Percentiles rank a stretch among this genome's conserved stretches.
phyloP scores from a whole-genome alignment of 2,113 vertebrate genomes.

The Austrofundulus limnaeus region DNA sequence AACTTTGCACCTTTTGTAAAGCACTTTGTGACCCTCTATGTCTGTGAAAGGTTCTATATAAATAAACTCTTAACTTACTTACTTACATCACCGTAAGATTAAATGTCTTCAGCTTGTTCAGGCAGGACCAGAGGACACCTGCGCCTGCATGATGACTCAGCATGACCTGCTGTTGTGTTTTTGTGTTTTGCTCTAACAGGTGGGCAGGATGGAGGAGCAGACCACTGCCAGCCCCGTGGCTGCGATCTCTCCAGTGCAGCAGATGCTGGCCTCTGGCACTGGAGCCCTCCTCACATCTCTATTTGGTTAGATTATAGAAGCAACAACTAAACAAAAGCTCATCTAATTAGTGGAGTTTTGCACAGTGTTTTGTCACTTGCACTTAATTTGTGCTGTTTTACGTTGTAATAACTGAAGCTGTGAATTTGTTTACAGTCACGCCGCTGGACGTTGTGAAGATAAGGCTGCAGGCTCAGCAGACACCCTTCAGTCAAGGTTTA shows the following conservation, averaged over 20 bases:
- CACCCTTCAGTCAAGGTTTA: constrained; percentile 82
- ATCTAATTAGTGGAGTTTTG: neutral
- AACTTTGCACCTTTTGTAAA: no score
- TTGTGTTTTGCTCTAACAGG: constrained; percentile 64
- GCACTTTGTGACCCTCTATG: no score
- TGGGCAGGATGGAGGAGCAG: constrained; percentile 83
- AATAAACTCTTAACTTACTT: no score
- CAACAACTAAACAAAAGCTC: neutral
- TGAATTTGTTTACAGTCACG: constrained; percentile 79
- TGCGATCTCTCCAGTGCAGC: constrained; percentile 89
- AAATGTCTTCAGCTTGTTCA: neutral
- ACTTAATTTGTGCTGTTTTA: neutral
- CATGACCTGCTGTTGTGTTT: neutral
- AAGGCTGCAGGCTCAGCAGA: constrained; percentile 90
- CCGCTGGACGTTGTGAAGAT: constrained; percentile 97
- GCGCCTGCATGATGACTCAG: neutral
- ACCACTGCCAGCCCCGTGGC: constrained; percentile 19
- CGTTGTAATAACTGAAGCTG: neutral
- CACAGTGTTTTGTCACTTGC: neutral
- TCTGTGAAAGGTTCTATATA: no score
- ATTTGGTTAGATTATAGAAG: constrained; percentile 83
- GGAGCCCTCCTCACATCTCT: constrained; percentile 92
- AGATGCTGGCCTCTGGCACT: constrained; percentile 93
- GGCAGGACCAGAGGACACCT: neutral
- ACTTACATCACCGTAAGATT: constrained; percentile 8